Evolutionary conservation across 2,113 vertebrate genomes (phyloP), one percentile per base, ranked within the genome.

Genomic region (Alligator mississippiensis): DNA sequence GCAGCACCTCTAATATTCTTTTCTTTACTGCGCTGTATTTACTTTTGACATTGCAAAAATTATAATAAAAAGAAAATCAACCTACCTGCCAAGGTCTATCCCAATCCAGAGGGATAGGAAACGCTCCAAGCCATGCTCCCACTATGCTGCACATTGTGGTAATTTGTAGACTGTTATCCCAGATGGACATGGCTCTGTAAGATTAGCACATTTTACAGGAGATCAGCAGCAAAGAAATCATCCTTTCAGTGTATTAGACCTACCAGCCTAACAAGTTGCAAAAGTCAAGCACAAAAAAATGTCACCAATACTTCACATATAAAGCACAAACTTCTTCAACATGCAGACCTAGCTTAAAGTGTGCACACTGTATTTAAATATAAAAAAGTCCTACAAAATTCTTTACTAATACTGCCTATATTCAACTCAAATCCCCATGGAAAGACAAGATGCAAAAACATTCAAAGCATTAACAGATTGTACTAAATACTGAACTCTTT

Each of bases 41-140:
- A 47, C 47, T 47, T 47, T 47, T 47, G 7, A 47, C 47, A 47
- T 47, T 47, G 47, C 47, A 47, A 47, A 47, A 47, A 47, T 92
- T 13, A 34, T 58, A 30, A 72, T 12, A 64, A 75, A 63, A 28
- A 6, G 47, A 59, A 1, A 38, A 90, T 77, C 47, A 47, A 97
- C 99, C 97, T 72, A 99, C 99, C 99, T 99, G 99, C 99, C 99
- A 99, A 4, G 99, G 99, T 85, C 99, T 98, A 97, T 99, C 99
- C 99, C 99, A 99, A 89, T 99, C 99, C 64, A 99, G 98, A 60
- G 99, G 99, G 94, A 99, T 99, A 63, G 99, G 99, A 96, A 99
- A 99, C 34, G 99, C 99, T 96, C 99, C 99, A 85, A 99, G 90
- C 99, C 99, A 99, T 83, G 98, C 98, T 95, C 99, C 99, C 47